Evolutionary conservation across 2,797 vertebrate genomes (phyloP), one percentile per base, ranked within the genome.

Genomic region (Dryobates pubescens): DNA sequence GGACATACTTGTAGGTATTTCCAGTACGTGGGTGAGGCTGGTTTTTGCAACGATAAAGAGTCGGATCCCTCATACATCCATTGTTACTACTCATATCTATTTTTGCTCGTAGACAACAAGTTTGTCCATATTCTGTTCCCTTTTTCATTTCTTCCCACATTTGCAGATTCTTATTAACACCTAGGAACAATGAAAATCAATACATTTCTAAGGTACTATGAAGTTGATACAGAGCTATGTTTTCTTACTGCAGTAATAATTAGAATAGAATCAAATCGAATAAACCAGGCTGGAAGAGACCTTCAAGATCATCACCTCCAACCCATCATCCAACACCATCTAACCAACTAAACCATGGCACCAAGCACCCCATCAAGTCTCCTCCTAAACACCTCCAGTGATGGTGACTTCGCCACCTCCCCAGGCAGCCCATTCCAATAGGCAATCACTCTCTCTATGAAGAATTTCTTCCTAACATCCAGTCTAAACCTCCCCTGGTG

Each of bases 81-180:
- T 99, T 99, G 97, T 99, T 99, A 97, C 99, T 99, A 95, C 22
- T 98, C 99, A 99, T 99, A 98, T 99, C 99, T 27, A 99, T 99
- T 97, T 99, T 99, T 69, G 99, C 99, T 92, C 99, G 98, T 97
- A 99, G 98, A 96, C 99, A 99, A 97, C 99, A 99, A 3, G 97
- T 98, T 97, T 99, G 99, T 49, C 99, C 99, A 0, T 63, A 97
- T 76, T 97, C 98, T 54, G 98, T 98, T 61, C 99, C 99, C 23
- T 98, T 98, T 97, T 99, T 99, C 99, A 99, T 99, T 96, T 99
- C 99, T 45, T 98, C 96, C 99, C 99, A 99, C 98, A 99, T 99
- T 80, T 99, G 98, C 72, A 98, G 93, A 97, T 99, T 99, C 97
- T 99, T 98, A 95, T 99, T 98, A 97, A 99, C 95, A 79, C 99